phyloP scores from a whole-genome alignment of 2,888 invertebrate species.

The Drosophila yooni region DNA sequence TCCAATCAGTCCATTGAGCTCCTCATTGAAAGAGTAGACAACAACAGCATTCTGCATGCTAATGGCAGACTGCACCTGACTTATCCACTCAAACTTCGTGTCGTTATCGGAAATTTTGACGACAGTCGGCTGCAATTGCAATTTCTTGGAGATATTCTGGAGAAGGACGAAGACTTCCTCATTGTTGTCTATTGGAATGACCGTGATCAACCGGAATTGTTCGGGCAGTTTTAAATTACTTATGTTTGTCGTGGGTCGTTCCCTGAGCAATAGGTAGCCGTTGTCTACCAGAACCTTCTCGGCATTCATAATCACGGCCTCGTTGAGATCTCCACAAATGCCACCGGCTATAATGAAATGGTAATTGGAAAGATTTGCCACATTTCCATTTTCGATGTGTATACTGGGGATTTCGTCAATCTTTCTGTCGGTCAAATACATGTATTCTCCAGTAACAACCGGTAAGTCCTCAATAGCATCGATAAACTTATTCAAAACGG shows the following conservation, averaged over 20 bases:
- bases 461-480: constrained; percentile 89
- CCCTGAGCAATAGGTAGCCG: constrained; percentile 88
- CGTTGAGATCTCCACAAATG: constrained; percentile 58
- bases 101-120: constrained; percentile 77
- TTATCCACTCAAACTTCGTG: constrained; percentile 79
- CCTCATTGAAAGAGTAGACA: constrained; percentile 89
- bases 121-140: constrained; percentile 55
- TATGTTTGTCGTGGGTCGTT: constrained; percentile 86
- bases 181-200: constrained; percentile 73
- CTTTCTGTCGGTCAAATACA: constrained; percentile 85
- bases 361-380: constrained; percentile 84
- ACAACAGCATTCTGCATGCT: constrained; percentile 85
- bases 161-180: constrained; percentile 82
- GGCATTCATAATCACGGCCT: constrained; percentile 85
- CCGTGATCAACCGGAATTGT: constrained; percentile 73
- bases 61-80: constrained; percentile 73
- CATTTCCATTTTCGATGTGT: constrained; percentile 88
- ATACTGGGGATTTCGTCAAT: constrained; percentile 85
- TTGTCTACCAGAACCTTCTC: constrained; percentile 86
- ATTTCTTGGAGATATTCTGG: constrained; percentile 69
- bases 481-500: constrained; percentile 86
- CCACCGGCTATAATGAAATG: constrained; percentile 79
- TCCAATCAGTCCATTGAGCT: constrained; percentile 93
- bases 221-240: constrained; percentile 65
- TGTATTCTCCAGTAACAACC: constrained; percentile 88